Conservation (phyloP, 2,113 vertebrate species). For the Cebus imitator region DNA sequence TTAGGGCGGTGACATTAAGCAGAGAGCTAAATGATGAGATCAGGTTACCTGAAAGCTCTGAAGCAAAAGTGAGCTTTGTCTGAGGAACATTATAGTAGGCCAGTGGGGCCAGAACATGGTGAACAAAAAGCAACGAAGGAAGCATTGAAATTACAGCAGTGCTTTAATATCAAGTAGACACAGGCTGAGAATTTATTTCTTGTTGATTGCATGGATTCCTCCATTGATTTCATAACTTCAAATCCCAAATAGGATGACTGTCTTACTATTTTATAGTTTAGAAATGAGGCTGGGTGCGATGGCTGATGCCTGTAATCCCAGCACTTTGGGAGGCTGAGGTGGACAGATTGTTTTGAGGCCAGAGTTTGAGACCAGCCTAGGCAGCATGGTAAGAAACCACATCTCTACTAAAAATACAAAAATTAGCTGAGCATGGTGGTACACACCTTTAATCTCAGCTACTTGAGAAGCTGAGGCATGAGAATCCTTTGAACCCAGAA, state of each 20-base stretch:
- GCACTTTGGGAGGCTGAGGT: too few relatives aligned
- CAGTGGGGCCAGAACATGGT: not conserved
- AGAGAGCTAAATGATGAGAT: not conserved
- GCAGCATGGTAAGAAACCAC: too few relatives aligned
- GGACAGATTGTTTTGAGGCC: too few relatives aligned
- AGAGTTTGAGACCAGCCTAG: too few relatives aligned
- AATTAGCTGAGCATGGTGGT: too few relatives aligned
- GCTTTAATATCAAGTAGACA: not conserved
- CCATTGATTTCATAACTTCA: not conserved
- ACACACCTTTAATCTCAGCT: too few relatives aligned
- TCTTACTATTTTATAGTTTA: not conserved
- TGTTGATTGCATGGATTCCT: not conserved
- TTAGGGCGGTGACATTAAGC: not conserved
- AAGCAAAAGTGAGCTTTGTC: not conserved
- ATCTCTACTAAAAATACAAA: too few relatives aligned
- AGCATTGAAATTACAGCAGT: not conserved
- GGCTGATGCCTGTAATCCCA: too few relatives aligned
- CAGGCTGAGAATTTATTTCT: not conserved
- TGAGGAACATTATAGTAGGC: not conserved
- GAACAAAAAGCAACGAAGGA: not conserved
- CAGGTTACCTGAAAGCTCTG: not conserved
- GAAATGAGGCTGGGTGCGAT: not conserved
- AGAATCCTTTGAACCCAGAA: too few relatives aligned
- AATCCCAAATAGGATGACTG: not conserved
- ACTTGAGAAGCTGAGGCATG: too few relatives aligned